A percentile compares a stretch with the other conserved stretches of the same genome.
These are phyloP conservation scores for Heterocephalus glaber DNA, from an alignment of 2,113 vertebrate species.

Conservation along the genomic window DNA sequence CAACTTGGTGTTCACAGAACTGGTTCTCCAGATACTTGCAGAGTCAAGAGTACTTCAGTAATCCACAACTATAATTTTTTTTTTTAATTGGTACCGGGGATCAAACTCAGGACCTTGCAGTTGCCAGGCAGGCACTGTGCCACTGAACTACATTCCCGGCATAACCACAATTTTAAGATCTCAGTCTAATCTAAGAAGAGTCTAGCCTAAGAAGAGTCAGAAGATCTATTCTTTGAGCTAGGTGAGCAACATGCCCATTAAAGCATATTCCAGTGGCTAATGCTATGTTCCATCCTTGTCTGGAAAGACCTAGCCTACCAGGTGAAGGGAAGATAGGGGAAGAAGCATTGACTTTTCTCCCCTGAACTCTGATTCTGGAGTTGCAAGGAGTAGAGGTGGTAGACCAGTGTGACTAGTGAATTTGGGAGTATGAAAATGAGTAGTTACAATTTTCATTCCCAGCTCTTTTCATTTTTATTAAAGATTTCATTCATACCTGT, in stretches of 20 bases:
- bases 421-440: constrained; percentile 33
- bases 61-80: neutral
- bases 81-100: too few species aligned
- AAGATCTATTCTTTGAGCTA: constrained; percentile 11
- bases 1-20: neutral
- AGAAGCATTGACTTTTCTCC: neutral
- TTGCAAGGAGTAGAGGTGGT: neutral
- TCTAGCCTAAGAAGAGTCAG: constrained; percentile 23
- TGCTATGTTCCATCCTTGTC: neutral
- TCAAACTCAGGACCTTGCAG: too few species aligned
- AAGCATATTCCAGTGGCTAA: neutral
- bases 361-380: constrained; percentile 17
- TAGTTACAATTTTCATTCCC: constrained; percentile 54
- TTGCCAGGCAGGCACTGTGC: too few species aligned
- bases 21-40: neutral
- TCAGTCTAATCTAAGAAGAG: neutral
- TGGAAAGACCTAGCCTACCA: neutral
- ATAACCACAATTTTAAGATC: neutral
- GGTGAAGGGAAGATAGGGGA: neutral
- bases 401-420: neutral
- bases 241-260: neutral
- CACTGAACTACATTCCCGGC: too few species aligned
- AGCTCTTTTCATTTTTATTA: constrained; percentile 75
- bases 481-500: constrained; percentile 94
- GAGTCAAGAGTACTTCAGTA: neutral